Evolutionary conservation across 2,113 vertebrate genomes (phyloP), one percentile per base, ranked within the genome.

Genomic region (Amblyopsis rosae): DNA sequence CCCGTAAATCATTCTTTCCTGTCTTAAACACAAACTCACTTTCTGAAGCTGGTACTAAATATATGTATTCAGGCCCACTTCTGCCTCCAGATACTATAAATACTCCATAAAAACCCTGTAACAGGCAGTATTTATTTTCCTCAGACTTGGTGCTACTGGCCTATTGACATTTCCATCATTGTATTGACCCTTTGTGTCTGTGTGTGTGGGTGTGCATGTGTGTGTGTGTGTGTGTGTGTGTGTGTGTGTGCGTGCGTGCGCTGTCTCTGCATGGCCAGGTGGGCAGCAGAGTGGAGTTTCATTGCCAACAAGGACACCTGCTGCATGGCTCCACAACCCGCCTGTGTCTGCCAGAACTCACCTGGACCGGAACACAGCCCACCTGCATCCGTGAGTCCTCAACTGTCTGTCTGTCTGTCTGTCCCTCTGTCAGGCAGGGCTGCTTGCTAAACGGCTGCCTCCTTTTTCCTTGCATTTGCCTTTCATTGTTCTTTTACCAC

Each of bases 301-400:
- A 90, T 79, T 99, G 98, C 92, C 95, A 97, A 80, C 96, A 95
- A 83, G 96, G 97, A 15, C 94, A 98, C 82, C 91, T 99, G 78
- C 92, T 99, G 69, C 95, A 97, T 87, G 98, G 98, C 64, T 98
- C 98, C 80, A 98, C 95, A 85, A 96, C 95, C 61, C 90, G 96
- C 66, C 93, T 95, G 12, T 99, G 98, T 84, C 92, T 95, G 50
- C 92, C 92, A 33, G 98, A 99, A 87, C 94, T 99, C 69, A 99
- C 96, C 19, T 99, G 98, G 98, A 99, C 94, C 0, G 98, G 98
- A 10, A 62, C 88, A 64, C 96, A 95, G 71, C 94, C 98, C 0
- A 93, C 95, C 80, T 99, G 98, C 51, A 84, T 97, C 89, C 91
- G 98, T 99, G 87, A 96, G 98, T 98, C 55, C 4, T 64, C 35